A percentile compares a stretch with the other conserved stretches of the same genome.
These are phyloP conservation scores for Morpho helenor DNA, from an alignment of 2,888 invertebrate species.

Conservation along the genomic window DNA sequence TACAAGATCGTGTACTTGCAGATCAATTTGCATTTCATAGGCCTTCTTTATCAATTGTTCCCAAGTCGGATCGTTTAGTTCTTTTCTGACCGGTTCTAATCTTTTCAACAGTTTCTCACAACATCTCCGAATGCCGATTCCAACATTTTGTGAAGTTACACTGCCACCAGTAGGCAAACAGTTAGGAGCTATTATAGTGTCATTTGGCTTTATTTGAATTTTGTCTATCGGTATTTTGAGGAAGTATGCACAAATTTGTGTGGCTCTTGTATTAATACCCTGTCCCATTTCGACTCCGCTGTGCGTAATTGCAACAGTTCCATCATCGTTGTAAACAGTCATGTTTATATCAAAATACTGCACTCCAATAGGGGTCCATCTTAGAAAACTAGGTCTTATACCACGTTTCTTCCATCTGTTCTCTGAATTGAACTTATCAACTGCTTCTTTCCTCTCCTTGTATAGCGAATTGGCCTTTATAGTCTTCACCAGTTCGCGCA, in stretches of 20 bases:
- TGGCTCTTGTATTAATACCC: conserved; percentile 86
- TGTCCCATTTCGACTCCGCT: conserved; percentile 90
- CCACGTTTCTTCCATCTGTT: conserved; percentile 91
- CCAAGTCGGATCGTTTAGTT: conserved; percentile 75
- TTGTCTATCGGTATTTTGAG: conserved; percentile 82
- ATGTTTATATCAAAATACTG: conserved; percentile 77
- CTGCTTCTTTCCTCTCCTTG: conserved; percentile 54
- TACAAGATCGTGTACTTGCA: conserved; percentile 75
- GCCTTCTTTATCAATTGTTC: conserved; percentile 74
- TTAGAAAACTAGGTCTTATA: conserved; percentile 83
- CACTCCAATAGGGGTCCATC: conserved; percentile 77
- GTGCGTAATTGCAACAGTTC: conserved; percentile 84
- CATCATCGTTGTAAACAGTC: conserved; percentile 85
- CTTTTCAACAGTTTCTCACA: conserved; percentile 42
- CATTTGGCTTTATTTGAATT: conserved; percentile 82
- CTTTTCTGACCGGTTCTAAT: conserved; percentile 60
- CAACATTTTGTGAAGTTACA: conserved; percentile 46
- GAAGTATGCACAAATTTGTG: conserved; percentile 82
- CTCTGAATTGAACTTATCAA: conserved; percentile 80
- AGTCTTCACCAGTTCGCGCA: conserved; percentile 61
- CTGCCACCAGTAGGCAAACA: conserved; percentile 82
- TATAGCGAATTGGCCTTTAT: conserved; percentile 61
- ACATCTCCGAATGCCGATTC: conserved; percentile 39
- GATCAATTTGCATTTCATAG: conserved; percentile 63
- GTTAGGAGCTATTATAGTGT: conserved; percentile 82